Base-by-base conservation (phyloP, 23 tunicate species). In the Styela plicata region DNA sequence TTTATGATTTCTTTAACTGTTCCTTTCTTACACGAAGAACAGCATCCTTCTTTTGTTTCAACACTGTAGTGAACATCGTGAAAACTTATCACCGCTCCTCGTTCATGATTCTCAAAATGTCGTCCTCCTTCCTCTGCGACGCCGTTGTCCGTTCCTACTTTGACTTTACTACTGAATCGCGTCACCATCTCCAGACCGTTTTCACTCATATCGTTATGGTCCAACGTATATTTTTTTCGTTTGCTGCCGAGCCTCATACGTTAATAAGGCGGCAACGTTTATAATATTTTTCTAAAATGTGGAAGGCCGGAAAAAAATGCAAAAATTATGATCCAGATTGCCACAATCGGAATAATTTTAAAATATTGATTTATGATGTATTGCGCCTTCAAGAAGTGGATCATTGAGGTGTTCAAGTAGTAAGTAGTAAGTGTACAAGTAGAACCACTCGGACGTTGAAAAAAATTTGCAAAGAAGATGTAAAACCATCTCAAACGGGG, bases 1-100 rank as follows among this genome's bases (percentile, higher is more conserved):
- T 76, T 76, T 26, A 76, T 76, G 22, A 76, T 76, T 25, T 76
- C 63, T 44, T 76, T 76, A 7, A 7, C 44, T 44, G 36, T 23
- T 20, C 81, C 81, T 23, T 44, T 27, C 64, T 83, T 83, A 63
- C 97, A 91, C 10, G 74, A 13, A 23, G 87, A 79, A 68, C 88
- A 86, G 35, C 81, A 57, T 75, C 91, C 86, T 62, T 76, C 73
- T 64, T 69, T 36, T 1, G 74, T 61, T 10, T 80, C 32, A 17
- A 92, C 89, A 24, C 44, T 61, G 83, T 92, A 92, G 31, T 80
- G 63, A 31, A 92, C 74, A 64, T 92, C 80, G 35, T 87, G 91
- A 61, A 92, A 92, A 24, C 92, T 88, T 69, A 92, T 92, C 23
- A 82, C 77, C 17, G 91, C 36, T 44, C 81, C 81, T 1, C 66